phyloP scores from a whole-genome alignment of 2,113 vertebrate genomes.

The Taurulus bubalis region DNA sequence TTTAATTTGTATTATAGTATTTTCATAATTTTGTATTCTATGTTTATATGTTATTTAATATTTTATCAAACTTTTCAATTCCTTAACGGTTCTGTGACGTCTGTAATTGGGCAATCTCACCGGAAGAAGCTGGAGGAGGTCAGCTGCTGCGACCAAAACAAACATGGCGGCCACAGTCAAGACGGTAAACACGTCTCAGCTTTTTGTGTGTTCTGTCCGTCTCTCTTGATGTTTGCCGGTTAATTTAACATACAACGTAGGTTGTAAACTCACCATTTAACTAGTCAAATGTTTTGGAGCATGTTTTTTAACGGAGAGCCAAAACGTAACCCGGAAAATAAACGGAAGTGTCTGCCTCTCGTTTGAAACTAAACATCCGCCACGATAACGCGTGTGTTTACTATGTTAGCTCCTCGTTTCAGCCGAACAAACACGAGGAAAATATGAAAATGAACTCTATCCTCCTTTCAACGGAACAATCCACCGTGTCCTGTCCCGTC shows the following conservation, averaged over 20 bases:
- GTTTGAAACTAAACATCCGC: slow-evolving; percentile 80
- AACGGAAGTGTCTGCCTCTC: slow-evolving; percentile 49
- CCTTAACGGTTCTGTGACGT: neutral
- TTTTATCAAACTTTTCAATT: neutral
- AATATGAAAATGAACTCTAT: neutral
- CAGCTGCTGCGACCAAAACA: slow-evolving; percentile 64
- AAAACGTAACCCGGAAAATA: slow-evolving; percentile 21
- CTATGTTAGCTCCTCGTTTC: neutral
- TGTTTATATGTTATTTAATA: neutral
- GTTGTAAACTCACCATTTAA: neutral
- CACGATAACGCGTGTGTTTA: slow-evolving; percentile 44
- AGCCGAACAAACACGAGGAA: neutral
- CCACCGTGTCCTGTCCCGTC: neutral
- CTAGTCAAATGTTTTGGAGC: neutral
- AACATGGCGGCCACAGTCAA: slow-evolving; percentile 57
- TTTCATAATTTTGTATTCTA: neutral
- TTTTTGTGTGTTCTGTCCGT: neutral
- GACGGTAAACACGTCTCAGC: neutral
- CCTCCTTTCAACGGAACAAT: neutral
- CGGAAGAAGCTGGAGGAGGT: slow-evolving; percentile 1
- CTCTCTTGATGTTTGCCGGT: neutral
- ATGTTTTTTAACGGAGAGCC: neutral
- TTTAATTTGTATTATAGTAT: neutral
- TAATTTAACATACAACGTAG: fast-evolving
- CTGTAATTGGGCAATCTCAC: neutral